Evolutionary conservation across 2,797 vertebrate genomes (phyloP).

Genomic region (Nothura maculosa): DNA sequence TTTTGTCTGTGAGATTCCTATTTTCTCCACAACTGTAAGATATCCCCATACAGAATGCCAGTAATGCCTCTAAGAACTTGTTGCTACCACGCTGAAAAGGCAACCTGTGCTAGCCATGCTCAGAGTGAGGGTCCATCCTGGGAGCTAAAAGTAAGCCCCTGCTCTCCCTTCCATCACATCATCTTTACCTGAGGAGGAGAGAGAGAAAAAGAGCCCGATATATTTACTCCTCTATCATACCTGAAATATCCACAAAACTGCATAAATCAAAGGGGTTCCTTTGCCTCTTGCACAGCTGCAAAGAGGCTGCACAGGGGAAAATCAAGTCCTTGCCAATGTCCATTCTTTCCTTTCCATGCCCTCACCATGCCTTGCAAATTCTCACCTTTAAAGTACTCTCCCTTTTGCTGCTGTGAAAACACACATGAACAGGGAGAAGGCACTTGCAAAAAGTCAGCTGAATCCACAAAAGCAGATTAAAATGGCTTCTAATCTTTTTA

Average conservation of each 20-base stretch:
- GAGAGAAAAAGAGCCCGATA: neutral
- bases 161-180: neutral
- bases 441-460: neutral
- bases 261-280: neutral
- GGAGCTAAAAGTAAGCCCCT: neutral
- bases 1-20: no score
- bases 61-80: neutral
- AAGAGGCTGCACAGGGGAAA: fast-evolving
- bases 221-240: neutral
- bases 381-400: neutral
- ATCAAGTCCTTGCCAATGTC: neutral
- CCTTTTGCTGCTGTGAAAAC: neutral
- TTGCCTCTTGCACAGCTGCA: neutral
- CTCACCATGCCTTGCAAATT: fast-evolving
- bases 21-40: neutral
- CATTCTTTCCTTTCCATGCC: neutral
- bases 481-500: neutral
- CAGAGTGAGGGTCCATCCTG: neutral
- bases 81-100: neutral
- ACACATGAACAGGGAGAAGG: neutral
- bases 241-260: neutral
- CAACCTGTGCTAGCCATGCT: neutral
- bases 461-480: neutral
- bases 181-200: neutral
- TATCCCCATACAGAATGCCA: neutral